phyloP scores from a whole-genome alignment of 2,797 vertebrate species.

The Enteromius argenteus region DNA sequence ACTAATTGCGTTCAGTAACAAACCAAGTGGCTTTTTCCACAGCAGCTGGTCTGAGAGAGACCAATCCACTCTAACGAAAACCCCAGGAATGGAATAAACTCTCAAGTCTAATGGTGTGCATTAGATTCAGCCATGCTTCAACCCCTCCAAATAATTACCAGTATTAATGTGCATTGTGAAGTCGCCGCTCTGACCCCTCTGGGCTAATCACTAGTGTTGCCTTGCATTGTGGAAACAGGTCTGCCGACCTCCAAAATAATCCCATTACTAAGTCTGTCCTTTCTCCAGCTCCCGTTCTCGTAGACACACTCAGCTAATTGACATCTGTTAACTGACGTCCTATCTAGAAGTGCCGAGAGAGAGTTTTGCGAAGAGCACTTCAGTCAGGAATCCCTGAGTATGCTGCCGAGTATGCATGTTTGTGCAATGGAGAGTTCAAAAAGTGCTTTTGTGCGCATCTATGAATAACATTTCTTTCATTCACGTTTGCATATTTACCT shows the following conservation, averaged over 20 bases:
- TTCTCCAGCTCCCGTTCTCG: constrained; percentile 53
- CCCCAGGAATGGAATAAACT: constrained; percentile 50
- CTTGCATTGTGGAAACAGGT: constrained; percentile 58
- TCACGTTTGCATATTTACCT: constrained; percentile 29
- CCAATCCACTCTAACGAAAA: constrained; percentile 47
- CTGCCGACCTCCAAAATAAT: constrained; percentile 58
- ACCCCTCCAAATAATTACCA: constrained; percentile 63
- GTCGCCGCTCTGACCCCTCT: constrained; percentile 54
- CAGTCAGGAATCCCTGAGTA: constrained; percentile 54
- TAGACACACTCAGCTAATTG: constrained; percentile 55
- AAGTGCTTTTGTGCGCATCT: constrained; percentile 35
- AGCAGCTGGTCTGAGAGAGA: constrained; percentile 53
- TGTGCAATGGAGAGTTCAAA: constrained; percentile 41
- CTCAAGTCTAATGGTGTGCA: constrained; percentile 37
- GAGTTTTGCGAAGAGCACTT: constrained; percentile 51
- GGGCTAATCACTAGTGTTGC: constrained; percentile 61
- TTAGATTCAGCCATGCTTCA: constrained; percentile 48
- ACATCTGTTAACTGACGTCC: constrained; percentile 65
- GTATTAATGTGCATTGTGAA: constrained; percentile 63
- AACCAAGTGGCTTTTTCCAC: constrained; percentile 44
- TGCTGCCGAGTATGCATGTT: constrained; percentile 28
- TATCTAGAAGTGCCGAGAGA: constrained; percentile 46
- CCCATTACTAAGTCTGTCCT: constrained; percentile 60
- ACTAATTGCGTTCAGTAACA: constrained; percentile 52
- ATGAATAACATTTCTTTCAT: constrained; percentile 33